Percentiles rank a stretch among this genome's conserved stretches.
Conservation (phyloP, 2,888 invertebrate genomes). For the Thelaira solivaga region DNA sequence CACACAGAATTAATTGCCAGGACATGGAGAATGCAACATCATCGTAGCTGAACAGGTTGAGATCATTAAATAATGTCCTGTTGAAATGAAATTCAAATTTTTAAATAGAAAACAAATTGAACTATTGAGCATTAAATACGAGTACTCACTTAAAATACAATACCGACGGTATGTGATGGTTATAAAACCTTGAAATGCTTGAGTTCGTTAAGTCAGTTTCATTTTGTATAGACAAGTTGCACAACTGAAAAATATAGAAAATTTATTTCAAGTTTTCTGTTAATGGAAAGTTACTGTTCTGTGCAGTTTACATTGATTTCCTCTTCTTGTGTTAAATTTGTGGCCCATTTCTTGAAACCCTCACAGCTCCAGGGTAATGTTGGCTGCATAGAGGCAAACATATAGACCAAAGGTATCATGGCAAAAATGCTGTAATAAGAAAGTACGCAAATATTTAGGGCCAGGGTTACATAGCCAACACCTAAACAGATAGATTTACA, state of each 20-base stretch:
- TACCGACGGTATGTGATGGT: conserved; percentile 68
- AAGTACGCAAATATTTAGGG: conserved; percentile 86
- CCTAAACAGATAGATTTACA: conserved; percentile 78
- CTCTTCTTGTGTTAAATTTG: conserved; percentile 53
- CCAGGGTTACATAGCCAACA: conserved; percentile 88
- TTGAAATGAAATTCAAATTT: not conserved
- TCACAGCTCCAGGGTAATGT: conserved; percentile 90
- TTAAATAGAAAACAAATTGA: not conserved
- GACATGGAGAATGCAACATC: conserved; percentile 65
- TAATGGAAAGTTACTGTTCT: too few species aligned
- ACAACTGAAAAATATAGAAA: conserved; percentile 32
- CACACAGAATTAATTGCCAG: conserved; percentile 67
- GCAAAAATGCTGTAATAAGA: conserved; percentile 90
- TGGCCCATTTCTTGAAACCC: conserved; percentile 74
- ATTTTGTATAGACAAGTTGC: conserved; percentile 42
- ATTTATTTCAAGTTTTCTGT: not conserved
- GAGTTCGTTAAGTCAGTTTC: not conserved
- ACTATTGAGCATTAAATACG: not conserved
- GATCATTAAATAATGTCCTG: conserved; percentile 57
- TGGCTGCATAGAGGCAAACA: conserved; percentile 83
- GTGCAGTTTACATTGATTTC: conserved; percentile 42
- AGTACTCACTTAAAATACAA: conserved; percentile 67
- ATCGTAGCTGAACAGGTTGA: conserved; percentile 47
- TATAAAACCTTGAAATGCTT: not conserved
- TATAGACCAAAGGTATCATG: conserved; percentile 88